phyloP scores from a whole-genome alignment of 1,140 invertebrate genomes.

The Heliconius eleuchia region DNA sequence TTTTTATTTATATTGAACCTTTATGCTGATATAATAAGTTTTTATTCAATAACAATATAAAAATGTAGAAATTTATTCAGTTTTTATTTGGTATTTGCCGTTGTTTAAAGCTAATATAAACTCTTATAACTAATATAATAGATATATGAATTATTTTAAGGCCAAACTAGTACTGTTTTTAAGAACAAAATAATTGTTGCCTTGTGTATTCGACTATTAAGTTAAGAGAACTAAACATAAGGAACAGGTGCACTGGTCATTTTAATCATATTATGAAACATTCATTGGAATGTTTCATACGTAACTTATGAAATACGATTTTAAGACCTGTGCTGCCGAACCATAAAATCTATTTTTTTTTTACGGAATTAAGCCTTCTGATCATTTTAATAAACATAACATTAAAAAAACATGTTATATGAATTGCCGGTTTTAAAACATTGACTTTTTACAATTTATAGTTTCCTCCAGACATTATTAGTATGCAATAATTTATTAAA shows the following conservation, averaged over 20 bases:
- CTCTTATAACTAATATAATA: background rate
- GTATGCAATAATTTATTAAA: background rate
- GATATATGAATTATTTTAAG: constrained; percentile 2
- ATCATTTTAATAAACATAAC: no score
- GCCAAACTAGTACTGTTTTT: background rate
- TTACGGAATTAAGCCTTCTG: no score
- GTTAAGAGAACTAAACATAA: background rate
- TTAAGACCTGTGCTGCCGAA: no score
- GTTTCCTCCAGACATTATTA: background rate
- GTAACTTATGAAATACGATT: no score
- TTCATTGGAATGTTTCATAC: no score
- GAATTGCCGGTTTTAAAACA: no score
- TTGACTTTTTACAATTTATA: no score
- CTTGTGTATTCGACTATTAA: background rate
- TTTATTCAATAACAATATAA: background rate
- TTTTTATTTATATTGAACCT: background rate
- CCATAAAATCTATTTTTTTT: no score
- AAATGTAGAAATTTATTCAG: constrained; percentile 8
- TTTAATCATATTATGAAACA: background rate
- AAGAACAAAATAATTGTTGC: background rate
- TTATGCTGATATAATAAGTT: background rate
- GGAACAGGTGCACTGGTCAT: background rate
- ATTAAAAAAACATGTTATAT: no score
- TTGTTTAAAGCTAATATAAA: constrained; percentile 9
- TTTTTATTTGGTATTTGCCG: constrained; percentile 7